phyloP scores from a whole-genome alignment of 2,888 invertebrate genomes.

The Pristionchus fissidentatus region DNA sequence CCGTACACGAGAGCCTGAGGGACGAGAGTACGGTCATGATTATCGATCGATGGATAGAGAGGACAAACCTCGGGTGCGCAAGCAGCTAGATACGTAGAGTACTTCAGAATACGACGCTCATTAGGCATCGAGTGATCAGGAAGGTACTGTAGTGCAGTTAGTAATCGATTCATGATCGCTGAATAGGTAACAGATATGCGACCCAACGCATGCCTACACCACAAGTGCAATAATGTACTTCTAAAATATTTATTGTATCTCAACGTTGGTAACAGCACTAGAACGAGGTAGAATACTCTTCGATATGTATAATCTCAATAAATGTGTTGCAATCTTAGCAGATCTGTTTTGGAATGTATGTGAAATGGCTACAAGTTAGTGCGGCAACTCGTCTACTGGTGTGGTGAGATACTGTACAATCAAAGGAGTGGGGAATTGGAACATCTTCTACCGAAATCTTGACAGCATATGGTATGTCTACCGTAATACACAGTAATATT shows the following conservation, averaged over 20 bases:
- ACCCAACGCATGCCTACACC: background rate
- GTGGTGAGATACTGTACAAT: slow-evolving; percentile 19
- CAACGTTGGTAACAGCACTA: slow-evolving; percentile 1
- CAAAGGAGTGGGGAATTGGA: background rate
- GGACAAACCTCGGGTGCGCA: slow-evolving; percentile 46
- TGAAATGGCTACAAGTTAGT: slow-evolving; percentile 24
- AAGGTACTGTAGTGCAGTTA: background rate
- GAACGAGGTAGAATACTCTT: slow-evolving; percentile 11
- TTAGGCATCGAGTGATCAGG: slow-evolving; percentile 39
- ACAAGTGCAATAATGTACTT: background rate
- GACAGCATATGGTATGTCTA: background rate
- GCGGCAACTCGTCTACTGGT: background rate
- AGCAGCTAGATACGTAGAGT: slow-evolving; percentile 47
- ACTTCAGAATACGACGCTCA: slow-evolving; percentile 49
- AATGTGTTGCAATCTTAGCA: background rate
- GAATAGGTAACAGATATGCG: background rate
- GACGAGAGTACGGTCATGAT: background rate
- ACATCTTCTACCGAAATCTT: background rate
- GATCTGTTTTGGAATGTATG: background rate
- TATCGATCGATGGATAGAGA: background rate
- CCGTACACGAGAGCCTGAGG: slow-evolving; percentile 46
- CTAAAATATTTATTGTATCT: background rate
- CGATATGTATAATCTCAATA: background rate
- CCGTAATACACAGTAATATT: background rate
- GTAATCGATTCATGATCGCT: background rate